Evolutionary conservation across 1,140 invertebrate genomes (phyloP), one percentile per base, ranked within the genome.

Genomic region (Dendroctonus valens): DNA sequence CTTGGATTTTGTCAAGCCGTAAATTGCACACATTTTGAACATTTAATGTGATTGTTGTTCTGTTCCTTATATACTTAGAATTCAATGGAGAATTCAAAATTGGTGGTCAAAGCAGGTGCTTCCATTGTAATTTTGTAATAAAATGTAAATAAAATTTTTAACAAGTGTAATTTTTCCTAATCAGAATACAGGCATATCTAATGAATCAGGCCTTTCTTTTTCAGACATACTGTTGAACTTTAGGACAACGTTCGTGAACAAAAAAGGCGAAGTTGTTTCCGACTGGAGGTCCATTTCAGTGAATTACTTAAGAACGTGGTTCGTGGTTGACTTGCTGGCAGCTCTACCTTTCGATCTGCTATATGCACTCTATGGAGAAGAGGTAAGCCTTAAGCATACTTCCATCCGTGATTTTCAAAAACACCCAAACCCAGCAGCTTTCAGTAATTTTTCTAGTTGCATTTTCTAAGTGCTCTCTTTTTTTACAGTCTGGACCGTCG

Each of bases 181-280:
- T 26, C 26, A 26, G 26, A 26, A 26, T 26, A 3, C 26, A 26
- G 26, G 26, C 26, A 26, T 1, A 26, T 26, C 26, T 26, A 26
- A 26, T 26, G 26, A 26, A 26, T 26, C 26, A 26, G 26, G 26
- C 3, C 26, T 26, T 26, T 26, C 44, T 9, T 46, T 11, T 81
- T 75, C 89, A 92, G 97, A 99, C 86, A 98, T 98, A 79, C 82
- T 97, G 70, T 88, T 99, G 67, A 99, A 99, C 83, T 99, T 99
- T 81, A 89, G 97, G 59, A 99, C 97, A 59, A 99, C 97, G 15
- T 99, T 95, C 80, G 96, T 99, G 52, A 99, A 94, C 80, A 91
- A 92, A 75, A 99, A 99, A 81, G 97, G 98, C 62, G 97, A 99
- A 83, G 96, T 99, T 7, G 96, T 99, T 41, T 96, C 94, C 48